Evolutionary conservation across 2,113 vertebrate species (phyloP).

Genomic region (Sapayoa aenigma): DNA sequence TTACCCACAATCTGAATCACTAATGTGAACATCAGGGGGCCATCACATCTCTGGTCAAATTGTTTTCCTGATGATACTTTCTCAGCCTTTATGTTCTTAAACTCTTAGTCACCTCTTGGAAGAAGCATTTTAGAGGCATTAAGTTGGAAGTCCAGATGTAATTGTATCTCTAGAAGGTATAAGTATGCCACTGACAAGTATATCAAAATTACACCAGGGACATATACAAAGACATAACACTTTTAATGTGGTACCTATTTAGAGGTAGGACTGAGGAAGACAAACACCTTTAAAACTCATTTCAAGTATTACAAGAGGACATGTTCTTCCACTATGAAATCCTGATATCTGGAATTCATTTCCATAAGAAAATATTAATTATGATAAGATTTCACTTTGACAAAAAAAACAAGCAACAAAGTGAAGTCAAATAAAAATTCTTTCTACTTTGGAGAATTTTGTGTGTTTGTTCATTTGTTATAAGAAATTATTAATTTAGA

Average conservation of each 20-base stretch:
- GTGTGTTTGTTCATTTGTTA: not conserved
- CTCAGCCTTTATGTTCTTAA: slow-evolving; percentile 35
- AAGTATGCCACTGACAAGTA: not conserved
- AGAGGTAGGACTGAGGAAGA: not conserved
- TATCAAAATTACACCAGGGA: not conserved
- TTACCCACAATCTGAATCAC: not conserved
- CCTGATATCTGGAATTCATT: not conserved
- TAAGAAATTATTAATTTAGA: not conserved
- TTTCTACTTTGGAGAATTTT: not conserved
- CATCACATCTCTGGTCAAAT: not conserved
- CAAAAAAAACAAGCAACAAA: not conserved
- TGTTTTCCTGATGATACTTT: slow-evolving; percentile 31
- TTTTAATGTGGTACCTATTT: not conserved
- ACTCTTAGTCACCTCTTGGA: slow-evolving; percentile 38
- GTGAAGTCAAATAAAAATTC: not conserved
- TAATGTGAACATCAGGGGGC: slow-evolving; percentile 4
- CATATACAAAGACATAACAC: not conserved
- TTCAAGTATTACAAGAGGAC: not conserved
- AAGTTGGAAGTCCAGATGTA: slow-evolving; percentile 19
- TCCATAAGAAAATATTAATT: not conserved
- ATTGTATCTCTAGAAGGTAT: not conserved
- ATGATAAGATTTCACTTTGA: not conserved
- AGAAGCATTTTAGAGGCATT: slow-evolving; percentile 37
- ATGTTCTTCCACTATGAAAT: not conserved
- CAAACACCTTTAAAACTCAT: not conserved